Conservation (phyloP, 2,888 invertebrate genomes). For the Hypena proboscidalis region DNA sequence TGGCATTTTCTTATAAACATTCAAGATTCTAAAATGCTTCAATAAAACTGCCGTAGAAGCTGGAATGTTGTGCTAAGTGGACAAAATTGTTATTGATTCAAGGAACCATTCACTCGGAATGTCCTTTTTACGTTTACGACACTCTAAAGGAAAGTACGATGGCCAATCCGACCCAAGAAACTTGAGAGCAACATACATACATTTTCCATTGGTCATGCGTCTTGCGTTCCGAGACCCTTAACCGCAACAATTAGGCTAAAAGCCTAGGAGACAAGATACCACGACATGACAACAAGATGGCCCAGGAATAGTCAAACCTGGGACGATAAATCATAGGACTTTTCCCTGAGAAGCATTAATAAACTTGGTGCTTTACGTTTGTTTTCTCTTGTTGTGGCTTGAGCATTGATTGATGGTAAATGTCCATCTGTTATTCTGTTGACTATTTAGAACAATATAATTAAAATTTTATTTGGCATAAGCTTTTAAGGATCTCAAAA, state of each 20-base stretch:
- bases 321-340: slow-evolving; percentile 30
- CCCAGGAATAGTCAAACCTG: slow-evolving; percentile 11
- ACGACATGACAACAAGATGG: slow-evolving; percentile 10
- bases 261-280: slow-evolving; percentile 10
- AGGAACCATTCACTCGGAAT: not conserved
- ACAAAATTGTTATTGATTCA: no score
- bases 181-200: not conserved
- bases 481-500: no score
- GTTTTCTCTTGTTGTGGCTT: slow-evolving; percentile 26
- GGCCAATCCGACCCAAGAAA: not conserved
- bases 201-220: slow-evolving; percentile 1
- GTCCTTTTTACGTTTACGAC: not conserved
- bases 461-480: no score
- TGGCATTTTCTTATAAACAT: no score
- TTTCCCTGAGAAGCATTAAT: slow-evolving; percentile 25
- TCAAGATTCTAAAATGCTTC: no score
- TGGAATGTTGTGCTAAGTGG: no score
- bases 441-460: no score
- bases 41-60: no score
- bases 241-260: slow-evolving; percentile 30
- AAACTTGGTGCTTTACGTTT: slow-evolving; percentile 23
- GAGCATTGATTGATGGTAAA: slow-evolving; percentile 16
- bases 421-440: slow-evolving; percentile 4
- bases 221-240: not conserved
- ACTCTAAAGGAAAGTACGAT: not conserved